phyloP scores from a whole-genome alignment of 2,888 invertebrate species.

The Rhogogaster chlorosoma region DNA sequence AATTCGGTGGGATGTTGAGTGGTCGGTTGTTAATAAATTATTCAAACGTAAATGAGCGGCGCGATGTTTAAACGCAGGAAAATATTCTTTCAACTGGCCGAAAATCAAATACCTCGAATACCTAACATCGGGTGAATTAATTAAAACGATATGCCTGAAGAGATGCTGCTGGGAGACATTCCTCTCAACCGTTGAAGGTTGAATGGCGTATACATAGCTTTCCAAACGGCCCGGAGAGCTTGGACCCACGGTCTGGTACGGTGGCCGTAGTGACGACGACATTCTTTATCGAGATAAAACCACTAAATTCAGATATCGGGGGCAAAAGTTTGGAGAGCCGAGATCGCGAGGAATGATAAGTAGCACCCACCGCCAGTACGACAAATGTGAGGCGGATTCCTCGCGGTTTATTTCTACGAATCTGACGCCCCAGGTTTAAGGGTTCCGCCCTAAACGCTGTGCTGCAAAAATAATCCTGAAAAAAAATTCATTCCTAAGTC shows the following conservation, averaged over 20 bases:
- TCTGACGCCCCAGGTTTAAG: background rate
- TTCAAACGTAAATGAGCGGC: background rate
- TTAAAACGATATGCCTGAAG: constrained; percentile 13
- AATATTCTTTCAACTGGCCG: background rate
- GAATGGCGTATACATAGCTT: constrained; percentile 37
- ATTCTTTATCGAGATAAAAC: constrained; percentile 47
- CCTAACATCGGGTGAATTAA: constrained; percentile 7
- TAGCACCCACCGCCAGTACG: constrained; percentile 17
- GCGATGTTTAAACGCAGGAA: background rate
- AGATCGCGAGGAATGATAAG: constrained; percentile 48
- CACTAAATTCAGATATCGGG: constrained; percentile 49
- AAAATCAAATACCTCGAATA: background rate
- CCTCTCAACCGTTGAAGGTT: constrained; percentile 20
- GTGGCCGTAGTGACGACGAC: constrained; percentile 28
- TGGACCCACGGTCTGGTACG: background rate
- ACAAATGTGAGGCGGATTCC: constrained; percentile 29
- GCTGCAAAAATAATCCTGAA: background rate
- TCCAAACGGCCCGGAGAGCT: background rate
- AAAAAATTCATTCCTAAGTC: background rate
- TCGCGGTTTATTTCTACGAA: constrained; percentile 21
- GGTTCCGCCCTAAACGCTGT: background rate
- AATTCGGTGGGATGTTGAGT: background rate
- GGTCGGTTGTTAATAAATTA: background rate
- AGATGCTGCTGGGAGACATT: background rate
- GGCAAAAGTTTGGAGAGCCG: constrained; percentile 35